A percentile compares a stretch with the other conserved stretches of the same genome.
phyloP scores from a whole-genome alignment of 2,888 invertebrate genomes.

The Volucella zonaria region DNA sequence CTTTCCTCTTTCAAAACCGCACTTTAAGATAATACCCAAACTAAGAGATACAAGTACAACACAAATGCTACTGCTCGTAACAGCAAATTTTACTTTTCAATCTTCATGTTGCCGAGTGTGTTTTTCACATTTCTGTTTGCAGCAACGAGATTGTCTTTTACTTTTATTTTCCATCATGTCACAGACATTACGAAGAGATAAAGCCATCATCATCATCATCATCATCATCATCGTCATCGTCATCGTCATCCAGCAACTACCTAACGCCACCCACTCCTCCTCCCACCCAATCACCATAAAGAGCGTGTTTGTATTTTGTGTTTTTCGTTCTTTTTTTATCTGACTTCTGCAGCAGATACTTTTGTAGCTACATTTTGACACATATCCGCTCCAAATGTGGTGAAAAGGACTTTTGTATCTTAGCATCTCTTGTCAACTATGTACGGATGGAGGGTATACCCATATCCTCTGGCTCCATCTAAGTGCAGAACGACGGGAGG shows the following conservation, averaged over 20 bases:
- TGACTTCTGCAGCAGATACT: constrained; percentile 35
- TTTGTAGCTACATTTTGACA: constrained; percentile 59
- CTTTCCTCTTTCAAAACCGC: too few species aligned
- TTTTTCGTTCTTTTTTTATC: constrained; percentile 30
- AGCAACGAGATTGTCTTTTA: constrained; percentile 52
- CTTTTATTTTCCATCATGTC: constrained; percentile 61
- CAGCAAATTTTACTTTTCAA: constrained; percentile 62
- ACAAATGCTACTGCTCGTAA: constrained; percentile 44
- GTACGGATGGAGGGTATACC: background rate
- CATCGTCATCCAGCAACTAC: too few species aligned
- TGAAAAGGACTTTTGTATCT: constrained; percentile 60
- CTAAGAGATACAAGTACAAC: constrained; percentile 26
- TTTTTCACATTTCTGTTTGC: background rate
- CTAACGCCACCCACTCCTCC: background rate
- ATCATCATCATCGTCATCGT: background rate
- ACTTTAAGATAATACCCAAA: constrained; percentile 58
- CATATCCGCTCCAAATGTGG: constrained; percentile 61
- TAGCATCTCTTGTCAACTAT: background rate
- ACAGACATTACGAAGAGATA: constrained; percentile 60
- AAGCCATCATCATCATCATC: constrained; percentile 24
- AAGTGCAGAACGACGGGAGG: constrained; percentile 28
- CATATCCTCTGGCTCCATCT: background rate
- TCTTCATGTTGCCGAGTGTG: constrained; percentile 16
- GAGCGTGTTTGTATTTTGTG: background rate
- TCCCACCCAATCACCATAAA: too few species aligned